Conservation (phyloP, 2,113 vertebrate genomes). For the Ceyx cyanopectus region DNA sequence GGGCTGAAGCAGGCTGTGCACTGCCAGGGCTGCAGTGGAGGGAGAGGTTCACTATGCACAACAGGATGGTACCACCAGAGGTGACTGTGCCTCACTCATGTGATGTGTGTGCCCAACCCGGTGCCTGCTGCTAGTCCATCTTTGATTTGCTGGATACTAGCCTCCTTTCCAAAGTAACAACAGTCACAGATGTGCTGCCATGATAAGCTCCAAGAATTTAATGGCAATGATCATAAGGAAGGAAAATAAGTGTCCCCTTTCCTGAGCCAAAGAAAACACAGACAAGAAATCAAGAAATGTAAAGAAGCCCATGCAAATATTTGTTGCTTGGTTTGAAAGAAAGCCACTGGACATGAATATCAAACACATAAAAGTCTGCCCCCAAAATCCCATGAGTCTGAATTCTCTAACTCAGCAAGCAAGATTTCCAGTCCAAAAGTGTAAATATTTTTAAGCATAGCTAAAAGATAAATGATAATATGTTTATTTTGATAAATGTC, state of each 20-base stretch:
- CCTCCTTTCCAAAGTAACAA: not conserved
- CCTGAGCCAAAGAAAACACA: slow-evolving; percentile 20
- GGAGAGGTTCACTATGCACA: not conserved
- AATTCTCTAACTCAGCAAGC: not conserved
- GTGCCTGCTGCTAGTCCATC: not conserved
- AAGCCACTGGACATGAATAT: not conserved
- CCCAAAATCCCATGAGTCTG: not conserved
- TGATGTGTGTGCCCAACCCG: fast-evolving
- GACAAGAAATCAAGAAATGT: not conserved
- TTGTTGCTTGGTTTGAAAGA: slow-evolving; percentile 13
- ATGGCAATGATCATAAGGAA: not conserved
- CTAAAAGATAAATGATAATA: not conserved
- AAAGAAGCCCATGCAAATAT: slow-evolving; percentile 20
- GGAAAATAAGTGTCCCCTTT: not conserved
- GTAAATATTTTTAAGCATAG: not conserved
- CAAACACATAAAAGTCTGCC: not conserved
- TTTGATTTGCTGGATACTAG: not conserved
- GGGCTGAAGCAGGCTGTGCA: not conserved
- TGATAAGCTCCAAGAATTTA: not conserved
- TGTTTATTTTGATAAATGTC: not conserved
- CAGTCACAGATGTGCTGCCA: not conserved
- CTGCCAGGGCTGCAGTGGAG: not conserved
- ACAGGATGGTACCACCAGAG: fast-evolving
- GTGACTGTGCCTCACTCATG: fast-evolving
- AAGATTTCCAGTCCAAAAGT: not conserved